Base-by-base conservation (phyloP, 2,888 invertebrate genomes). In the Napeogenes inachia region DNA sequence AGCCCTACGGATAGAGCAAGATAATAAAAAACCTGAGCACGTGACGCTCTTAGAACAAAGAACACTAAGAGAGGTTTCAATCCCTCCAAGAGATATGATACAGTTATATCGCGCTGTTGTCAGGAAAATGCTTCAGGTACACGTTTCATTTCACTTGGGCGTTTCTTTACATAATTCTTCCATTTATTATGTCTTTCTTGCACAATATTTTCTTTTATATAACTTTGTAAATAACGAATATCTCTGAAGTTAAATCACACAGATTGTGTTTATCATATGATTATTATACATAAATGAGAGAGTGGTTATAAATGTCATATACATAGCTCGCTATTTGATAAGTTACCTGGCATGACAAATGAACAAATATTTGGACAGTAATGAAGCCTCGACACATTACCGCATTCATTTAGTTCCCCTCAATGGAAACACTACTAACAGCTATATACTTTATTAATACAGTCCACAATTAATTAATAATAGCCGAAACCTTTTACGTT, bases 11-110 rank as follows among this genome's bases (percentile, higher is more conserved):
- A 70, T 65, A 65, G 62, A 67, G 65, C 65, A 69, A 66, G 75
- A 80, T 85, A 84, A 85, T 86, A 87, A 85, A 87, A 85, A 75
- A 81, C 81, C 82, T 78, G 75, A 75, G 82, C 77, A 86, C 85
- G 89, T 87, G 89, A 83, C 81, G 77, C 70, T 74, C 69, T 81
- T 76, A 76, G 75, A 78, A 82, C 80, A 82, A 84, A 81, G 80
- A 80, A 82, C 81, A 79, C 78, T 78, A 75, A 71, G 75, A 72
- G 67, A 74, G 75, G 75, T 78, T 79, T 75, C 72, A 77, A 78
- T 75, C 73, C 73, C 75, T 61, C 63, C 61, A 13, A 56, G 57
- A 67, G 64, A 64, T 64, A 65, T 63, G 62, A 68, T 69, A 60
- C 65, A 54, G 64, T 62, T 60, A 68, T 68, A 63, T 63, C 65